Evolutionary conservation across 2,113 vertebrate species (phyloP), one percentile per base, ranked within the genome.

Genomic region (Circaetus gallicus): DNA sequence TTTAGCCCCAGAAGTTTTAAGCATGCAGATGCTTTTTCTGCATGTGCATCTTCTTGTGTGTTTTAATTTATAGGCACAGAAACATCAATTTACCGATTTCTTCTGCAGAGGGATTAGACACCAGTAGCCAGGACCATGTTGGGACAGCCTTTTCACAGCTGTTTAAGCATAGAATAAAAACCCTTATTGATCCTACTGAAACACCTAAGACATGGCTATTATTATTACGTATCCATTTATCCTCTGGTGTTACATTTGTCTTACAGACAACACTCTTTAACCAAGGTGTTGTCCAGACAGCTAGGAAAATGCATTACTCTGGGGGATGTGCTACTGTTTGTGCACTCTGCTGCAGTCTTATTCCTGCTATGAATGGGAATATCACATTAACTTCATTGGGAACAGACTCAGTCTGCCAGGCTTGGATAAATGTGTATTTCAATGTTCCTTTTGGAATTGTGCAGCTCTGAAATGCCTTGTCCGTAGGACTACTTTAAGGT

Each of bases 141-240:
- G 40, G 73, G 49, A 93, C 36, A 76, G 34, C 25, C 14, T 95
- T 94, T 95, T 91, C 78, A 82, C 84, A 95, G 81, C 65, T 87
- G 40, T 93, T 93, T 94, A 93, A 86, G 81, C 81, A 82, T 34
- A 45, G 73, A 95, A 93, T 87, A 79, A 93, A 95, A 82, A 4
- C 29, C 7, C 7, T 65, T 91, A 96, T 87, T 89, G 95, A 95
- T 96, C 89, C 74, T 79, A 13, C 62, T 87, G 85, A 77, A 88
- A 90, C 50, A 78, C 45, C 26, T 72, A 87, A 88, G 74, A 53
- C 31, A 38, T 34, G 25, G 36, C 66, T 96, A 50, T 88, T 91
- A 91, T 94, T 95, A 88, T 65, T 94, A 59, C 52, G 67, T 74
- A 89, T 67, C 65, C 69, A 79, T 93, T 90, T 89, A 69, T 87